phyloP scores from a whole-genome alignment of 2,888 invertebrate species.

The Pachliopta kotzebuea region DNA sequence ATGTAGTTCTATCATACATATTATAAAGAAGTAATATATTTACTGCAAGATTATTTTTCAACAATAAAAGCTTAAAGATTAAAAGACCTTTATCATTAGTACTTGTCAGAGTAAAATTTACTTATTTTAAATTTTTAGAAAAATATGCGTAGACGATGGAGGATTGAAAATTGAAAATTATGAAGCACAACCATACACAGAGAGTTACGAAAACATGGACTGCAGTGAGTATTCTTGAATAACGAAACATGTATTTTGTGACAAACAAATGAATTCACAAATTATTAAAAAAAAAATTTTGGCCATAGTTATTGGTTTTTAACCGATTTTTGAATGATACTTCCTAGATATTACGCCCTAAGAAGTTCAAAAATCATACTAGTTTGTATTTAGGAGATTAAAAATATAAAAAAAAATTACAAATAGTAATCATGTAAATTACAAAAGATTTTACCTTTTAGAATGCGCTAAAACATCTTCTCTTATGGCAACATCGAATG shows the following conservation, averaged over 20 bases:
- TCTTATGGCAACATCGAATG: constrained; percentile 60
- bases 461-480: constrained; percentile 82
- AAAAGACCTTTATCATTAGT: too few relatives aligned
- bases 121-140: constrained; percentile 55
- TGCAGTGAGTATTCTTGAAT: constrained; percentile 77
- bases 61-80: too few relatives aligned
- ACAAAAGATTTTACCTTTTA: constrained; percentile 48
- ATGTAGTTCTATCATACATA: too few relatives aligned
- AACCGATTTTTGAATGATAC: too few relatives aligned
- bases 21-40: too few relatives aligned
- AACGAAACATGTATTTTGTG: not conserved
- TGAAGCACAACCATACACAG: constrained; percentile 57
- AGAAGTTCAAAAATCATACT: too few relatives aligned
- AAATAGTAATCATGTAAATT: not conserved
- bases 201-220: constrained; percentile 61
- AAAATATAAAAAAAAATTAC: not conserved
- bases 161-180: constrained; percentile 77
- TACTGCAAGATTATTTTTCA: too few relatives aligned
- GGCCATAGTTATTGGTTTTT: too few relatives aligned
- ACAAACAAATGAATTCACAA: constrained; percentile 38
- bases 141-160: constrained; percentile 80
- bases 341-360: too few relatives aligned
- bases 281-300: too few relatives aligned
- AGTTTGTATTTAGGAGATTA: too few relatives aligned
- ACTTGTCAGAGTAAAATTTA: too few relatives aligned